Evolutionary conservation across 2,113 vertebrate species (phyloP).

Genomic region (Laterallus jamaicensis): DNA sequence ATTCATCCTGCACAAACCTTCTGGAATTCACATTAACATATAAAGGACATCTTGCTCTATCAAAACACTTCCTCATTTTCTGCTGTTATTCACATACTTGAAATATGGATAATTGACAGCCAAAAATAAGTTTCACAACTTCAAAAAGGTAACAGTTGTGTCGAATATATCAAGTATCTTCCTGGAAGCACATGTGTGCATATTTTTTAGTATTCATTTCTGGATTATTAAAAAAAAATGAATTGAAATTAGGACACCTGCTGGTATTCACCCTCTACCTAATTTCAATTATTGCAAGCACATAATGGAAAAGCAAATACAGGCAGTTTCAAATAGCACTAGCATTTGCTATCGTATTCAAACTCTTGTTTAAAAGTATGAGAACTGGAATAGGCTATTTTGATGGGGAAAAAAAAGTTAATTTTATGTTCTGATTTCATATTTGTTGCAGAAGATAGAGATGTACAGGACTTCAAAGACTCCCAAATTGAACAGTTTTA

Average conservation of each 20-base stretch:
- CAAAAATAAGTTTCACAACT: slow-evolving; percentile 9
- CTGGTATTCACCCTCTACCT: background rate
- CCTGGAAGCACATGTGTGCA: background rate
- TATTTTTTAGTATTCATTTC: background rate
- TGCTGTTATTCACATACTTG: background rate
- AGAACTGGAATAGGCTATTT: slow-evolving; percentile 1
- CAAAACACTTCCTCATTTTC: slow-evolving; percentile 16
- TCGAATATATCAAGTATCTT: background rate
- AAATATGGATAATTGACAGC: background rate
- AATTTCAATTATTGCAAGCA: slow-evolving; percentile 27
- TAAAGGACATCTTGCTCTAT: slow-evolving; percentile 9
- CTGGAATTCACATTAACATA: slow-evolving; percentile 42
- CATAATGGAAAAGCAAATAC: slow-evolving; percentile 18
- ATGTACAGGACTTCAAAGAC: background rate
- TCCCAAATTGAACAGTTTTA: background rate
- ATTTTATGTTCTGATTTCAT: slow-evolving; percentile 13
- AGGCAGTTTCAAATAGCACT: background rate
- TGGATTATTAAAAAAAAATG: background rate
- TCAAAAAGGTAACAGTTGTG: background rate
- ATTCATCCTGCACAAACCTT: background rate
- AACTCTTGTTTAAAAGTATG: background rate
- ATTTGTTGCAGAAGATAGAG: background rate
- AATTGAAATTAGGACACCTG: background rate
- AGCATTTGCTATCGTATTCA: background rate
- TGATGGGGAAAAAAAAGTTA: background rate